A percentile compares a stretch with the other conserved stretches of the same genome.
Conservation (phyloP, 1,140 invertebrate genomes). For the Lerema accius region DNA sequence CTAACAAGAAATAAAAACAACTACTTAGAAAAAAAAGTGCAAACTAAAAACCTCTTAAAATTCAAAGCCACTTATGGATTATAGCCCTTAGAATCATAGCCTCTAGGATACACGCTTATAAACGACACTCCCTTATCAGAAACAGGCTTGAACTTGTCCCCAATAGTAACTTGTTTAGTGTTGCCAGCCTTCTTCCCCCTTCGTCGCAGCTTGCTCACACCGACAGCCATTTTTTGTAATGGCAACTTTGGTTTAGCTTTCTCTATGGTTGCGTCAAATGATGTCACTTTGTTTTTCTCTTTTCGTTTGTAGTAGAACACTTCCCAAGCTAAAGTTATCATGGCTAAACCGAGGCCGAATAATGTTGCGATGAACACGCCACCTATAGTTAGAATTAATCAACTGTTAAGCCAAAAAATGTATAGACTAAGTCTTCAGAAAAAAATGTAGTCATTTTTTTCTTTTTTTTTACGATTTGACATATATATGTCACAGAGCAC, state of each 20-base stretch:
- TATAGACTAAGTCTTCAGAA: too few species aligned
- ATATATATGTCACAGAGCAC: too few species aligned
- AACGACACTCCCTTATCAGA: constrained; percentile 65
- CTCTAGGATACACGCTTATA: constrained; percentile 74
- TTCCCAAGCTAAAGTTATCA: constrained; percentile 91
- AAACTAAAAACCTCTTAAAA: too few species aligned
- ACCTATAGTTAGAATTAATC: too few species aligned
- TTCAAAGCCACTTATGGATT: constrained; percentile 56
- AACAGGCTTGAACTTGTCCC: constrained; percentile 71
- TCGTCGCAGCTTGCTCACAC: constrained; percentile 59
- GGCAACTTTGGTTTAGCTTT: constrained; percentile 61
- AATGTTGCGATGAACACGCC: constrained; percentile 95
- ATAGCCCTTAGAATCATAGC: constrained; percentile 38
- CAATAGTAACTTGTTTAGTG: constrained; percentile 66
- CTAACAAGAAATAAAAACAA: too few species aligned
- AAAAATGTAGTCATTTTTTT: too few species aligned
- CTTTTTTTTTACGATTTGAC: too few species aligned
- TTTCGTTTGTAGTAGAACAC: constrained; percentile 91
- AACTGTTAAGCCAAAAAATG: too few species aligned
- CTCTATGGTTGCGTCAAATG: constrained; percentile 45
- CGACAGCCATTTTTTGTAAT: constrained; percentile 63
- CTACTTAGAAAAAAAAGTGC: too few species aligned
- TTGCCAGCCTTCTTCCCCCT: constrained; percentile 47
- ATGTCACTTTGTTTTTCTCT: constrained; percentile 70
- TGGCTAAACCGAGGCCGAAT: constrained; percentile 91